Evolutionary conservation across 1,140 invertebrate species (phyloP), one percentile per base, ranked within the genome.

Genomic region (Whitmania pigra): DNA sequence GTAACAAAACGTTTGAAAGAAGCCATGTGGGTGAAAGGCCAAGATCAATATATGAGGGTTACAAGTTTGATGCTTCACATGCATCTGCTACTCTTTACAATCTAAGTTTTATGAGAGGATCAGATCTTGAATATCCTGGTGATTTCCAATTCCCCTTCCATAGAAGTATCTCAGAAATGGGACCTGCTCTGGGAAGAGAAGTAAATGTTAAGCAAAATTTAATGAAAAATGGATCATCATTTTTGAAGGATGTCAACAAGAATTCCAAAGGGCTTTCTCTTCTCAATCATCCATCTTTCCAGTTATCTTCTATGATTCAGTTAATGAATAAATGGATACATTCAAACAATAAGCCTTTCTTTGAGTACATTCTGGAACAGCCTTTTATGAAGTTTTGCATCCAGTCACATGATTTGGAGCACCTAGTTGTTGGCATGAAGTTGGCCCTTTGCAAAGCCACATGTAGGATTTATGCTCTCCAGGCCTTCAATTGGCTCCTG

Each of bases 401-500:
- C 15, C 90, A 93, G 77, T 87, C 90, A 72, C 91, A 94, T 77
- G 90, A 94, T 79, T 83, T 94, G 22, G 87, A 89, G 31, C 86
- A 88, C 29, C 77, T 94, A 9, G 88, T 89, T 75, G 82, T 88
- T 17, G 88, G 89, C n/a, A 92, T 94, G 88, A 88, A 88, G 73
- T 87, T 91, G 74, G 88, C 90, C 0, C 79, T 94, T 0, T 82
- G 90, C 69, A 90, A 91, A 77, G 88, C 91, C 11, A 88, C 90
- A 0, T 93, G 90, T 78, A 83, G 92, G 74, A 88, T 91, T 13
- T 93, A 92, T 79, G 91, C 90, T 0, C 88, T 93, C 86, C 88
- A 94, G 87, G 92, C 93, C 0, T 85, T 97, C 69, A 95, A 96
- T 80, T 99, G 94, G 94, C 80, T 99, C 7, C 83, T 98, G 4